Evolutionary conservation across 2,797 vertebrate genomes (phyloP), one percentile per base, ranked within the genome.

Genomic region (Ptychadena robeensis): DNA sequence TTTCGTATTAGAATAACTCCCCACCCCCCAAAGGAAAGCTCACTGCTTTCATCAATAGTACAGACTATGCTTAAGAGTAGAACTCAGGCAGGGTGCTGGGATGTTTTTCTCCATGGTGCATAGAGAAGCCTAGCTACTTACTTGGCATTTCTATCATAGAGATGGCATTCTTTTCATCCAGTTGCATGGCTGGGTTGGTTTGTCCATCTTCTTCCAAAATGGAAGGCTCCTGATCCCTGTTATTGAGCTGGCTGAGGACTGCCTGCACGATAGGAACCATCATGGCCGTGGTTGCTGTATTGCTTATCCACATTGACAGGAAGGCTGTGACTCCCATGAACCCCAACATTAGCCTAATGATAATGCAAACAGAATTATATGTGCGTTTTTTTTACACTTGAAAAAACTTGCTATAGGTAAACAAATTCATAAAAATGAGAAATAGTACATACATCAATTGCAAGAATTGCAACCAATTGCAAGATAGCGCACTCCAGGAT

Each of bases 291-390:
- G 98, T 96, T 32, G 98, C 97, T 0, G 97, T 99, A 92, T 99
- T 99, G 88, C 97, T 99, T 93, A 99, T 98, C 98, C 98, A 99
- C 98, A 99, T 99, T 87, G 98, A 99, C 81, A 99, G 89, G 89
- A 99, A 99, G 53, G 98, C 96, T 0, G 98, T 99, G 86, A 96
- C 95, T 0, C 91, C 40, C 98, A 99, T 99, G 88, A 99, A 98
- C 57, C 97, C 97, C 89, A 99, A 85, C 98, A 99, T 99, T 86
- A 99, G 88, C 65, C 98, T 99, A 90, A 28, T 86, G 85, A 74
- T 14, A 73, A 73, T 32, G 11, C 22, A 44, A 18, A 53, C 44
- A 53, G 44, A n/a, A n/a, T n/a, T n/a, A n/a, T n/a, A n/a, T n/a
- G n/a, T n/a, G n/a, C n/a, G n/a, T n/a, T n/a, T n/a, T n/a, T n/a